Base-by-base conservation (phyloP, 2,888 invertebrate species). In the Aleiodes leptofemur region DNA sequence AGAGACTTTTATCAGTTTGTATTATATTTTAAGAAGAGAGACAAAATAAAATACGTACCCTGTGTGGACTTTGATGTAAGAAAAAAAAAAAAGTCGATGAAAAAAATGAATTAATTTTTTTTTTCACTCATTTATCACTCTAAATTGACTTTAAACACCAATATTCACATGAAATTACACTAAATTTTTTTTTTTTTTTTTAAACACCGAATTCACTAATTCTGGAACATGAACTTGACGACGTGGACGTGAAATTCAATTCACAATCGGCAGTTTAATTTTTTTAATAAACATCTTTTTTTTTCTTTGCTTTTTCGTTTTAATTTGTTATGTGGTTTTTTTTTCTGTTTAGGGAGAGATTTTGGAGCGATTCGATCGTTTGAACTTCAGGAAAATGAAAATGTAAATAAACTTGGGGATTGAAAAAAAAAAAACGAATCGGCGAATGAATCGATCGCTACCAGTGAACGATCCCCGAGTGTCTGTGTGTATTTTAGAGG, bases 51-150 rank as follows among this genome's bases (percentile, higher is more conserved):
- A 66, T 43, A 73, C 61, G 53, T 74, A 74, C 74, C 74, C 70
- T 74, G 74, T 74, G 74, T 61, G 74, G 74, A 69, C 74, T 74
- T 70, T 9, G 64, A 70, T 74, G 59, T 61, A 23, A 23, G 23
- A 23, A 23, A 23, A 23, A 23, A 2, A 23, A 23, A 23, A 34
- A 34, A 34, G 5, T 34, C 34, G 34, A 34, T 4, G 34, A 34
- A 6, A 34, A 51, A 56, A 69, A 73, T 69, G 64, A 38, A 51
- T 14, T 51, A 51, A n/a, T 14, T 14, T 0, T n/a, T n/a, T 14
- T 51, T 7, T 51, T 59, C 38, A 6, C n/a, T 13, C 34, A 59
- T n/a, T 8, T 9, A 6, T 6, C 29, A 31, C 57, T 31, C 31
- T 57, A 23, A 23, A 23, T 23, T 23, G 23, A 23, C 29, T 56